Conservation (phyloP, 2,797 vertebrate genomes). For the Alectoris magna region DNA sequence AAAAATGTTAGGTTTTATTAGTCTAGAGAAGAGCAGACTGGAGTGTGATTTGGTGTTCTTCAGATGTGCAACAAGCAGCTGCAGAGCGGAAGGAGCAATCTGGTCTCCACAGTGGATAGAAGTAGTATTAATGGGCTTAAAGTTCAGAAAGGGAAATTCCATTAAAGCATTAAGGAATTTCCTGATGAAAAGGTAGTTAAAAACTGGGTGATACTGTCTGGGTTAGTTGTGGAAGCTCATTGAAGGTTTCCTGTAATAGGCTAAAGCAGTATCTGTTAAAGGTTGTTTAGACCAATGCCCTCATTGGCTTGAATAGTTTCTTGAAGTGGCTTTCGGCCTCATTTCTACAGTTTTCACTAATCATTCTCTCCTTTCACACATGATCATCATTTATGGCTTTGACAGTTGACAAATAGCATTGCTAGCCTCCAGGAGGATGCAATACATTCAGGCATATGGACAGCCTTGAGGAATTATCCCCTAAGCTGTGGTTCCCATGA, state of each 20-base stretch:
- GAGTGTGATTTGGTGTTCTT: neutral
- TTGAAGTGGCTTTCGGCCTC: neutral
- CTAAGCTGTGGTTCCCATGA: neutral
- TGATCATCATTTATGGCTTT: neutral
- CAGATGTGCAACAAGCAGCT: neutral
- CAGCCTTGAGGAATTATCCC: neutral
- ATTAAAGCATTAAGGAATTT: conserved; percentile 16
- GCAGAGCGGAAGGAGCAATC: neutral
- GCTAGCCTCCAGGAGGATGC: neutral
- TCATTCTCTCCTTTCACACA: neutral
- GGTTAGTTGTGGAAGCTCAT: neutral
- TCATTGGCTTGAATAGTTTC: neutral
- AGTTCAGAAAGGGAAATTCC: conserved; percentile 13
- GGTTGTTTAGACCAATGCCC: neutral
- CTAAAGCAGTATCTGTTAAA: neutral
- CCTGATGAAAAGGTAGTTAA: conserved; percentile 10
- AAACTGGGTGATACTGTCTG: neutral
- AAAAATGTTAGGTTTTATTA: neutral
- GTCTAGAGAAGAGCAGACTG: neutral
- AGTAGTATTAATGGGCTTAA: neutral
- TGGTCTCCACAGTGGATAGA: neutral
- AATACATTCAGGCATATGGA: neutral
- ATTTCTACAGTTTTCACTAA: neutral
- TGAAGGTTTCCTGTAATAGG: rapidly evolving
- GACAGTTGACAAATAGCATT: neutral